Evolutionary conservation across 2,113 vertebrate species (phyloP), one percentile per base, ranked within the genome.

Genomic region (Platichthys stellatus): DNA sequence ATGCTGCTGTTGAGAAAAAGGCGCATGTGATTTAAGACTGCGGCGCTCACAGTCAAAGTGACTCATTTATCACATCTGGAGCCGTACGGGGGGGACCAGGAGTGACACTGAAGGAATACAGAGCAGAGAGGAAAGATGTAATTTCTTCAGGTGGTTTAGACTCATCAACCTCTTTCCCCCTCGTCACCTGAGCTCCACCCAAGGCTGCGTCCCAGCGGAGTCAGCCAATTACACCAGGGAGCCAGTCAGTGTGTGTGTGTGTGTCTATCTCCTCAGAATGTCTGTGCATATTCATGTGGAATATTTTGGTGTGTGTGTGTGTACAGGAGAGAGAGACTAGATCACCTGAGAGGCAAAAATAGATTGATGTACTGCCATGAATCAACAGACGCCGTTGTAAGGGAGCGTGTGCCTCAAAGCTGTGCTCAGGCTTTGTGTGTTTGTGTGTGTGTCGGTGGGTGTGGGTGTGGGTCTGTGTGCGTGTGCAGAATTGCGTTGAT

Each of bases 41-140:
- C 54, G 54, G 69, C 35, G 15, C 4, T 12, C 66, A 57, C 1
- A 0, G 77, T 51, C 10, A 4, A 69, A 77, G 83, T 70, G 84
- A 69, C 69, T 90, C 90, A 87, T 92, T 87, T 81, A 88, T 90
- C 87, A 92, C 77, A 89, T 65, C 51, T 73, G 69, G 66, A 80
- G 64, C 24, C 26, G 60, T 43, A 53, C 2, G 1, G 38, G 74
- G 69, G 28, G 2, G 45, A 51, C 62, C 77, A 57, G 23, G 47
- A 76, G 51, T 68, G 81, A 90, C 57, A 80, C 61, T 69, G 76
- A 83, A 71, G 56, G 69, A 85, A 85, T 79, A 80, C 47, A 56
- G 85, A 83, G 31, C 59, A 63, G 54, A 84, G 60, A 84, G 82
- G 75, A 81, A 77, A 73, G 54, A 78, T 58, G 78, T 67, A 45